Evolutionary conservation across 2,888 invertebrate genomes (phyloP), one percentile per base, ranked within the genome.

Genomic region (Germaria angustata): DNA sequence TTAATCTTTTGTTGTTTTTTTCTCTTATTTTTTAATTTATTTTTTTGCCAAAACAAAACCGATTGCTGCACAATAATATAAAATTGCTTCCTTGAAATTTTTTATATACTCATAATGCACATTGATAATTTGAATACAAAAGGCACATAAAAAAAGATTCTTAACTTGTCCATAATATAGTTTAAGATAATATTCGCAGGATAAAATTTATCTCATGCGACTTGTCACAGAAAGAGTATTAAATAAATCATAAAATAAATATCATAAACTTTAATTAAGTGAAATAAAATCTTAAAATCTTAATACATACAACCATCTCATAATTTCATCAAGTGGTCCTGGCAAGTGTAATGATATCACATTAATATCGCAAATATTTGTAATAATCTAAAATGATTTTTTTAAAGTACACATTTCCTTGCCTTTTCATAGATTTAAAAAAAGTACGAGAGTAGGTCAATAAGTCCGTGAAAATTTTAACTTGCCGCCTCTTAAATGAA

Each of bases 1-100:
- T 13, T 13, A 49, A 65, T 49, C n/a, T 15, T 13, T 24, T 28
- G 3, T 28, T 41, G 13, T n/a, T 63, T 39, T 53, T n/a, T 22
- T 28, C n/a, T n/a, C n/a, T n/a, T n/a, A n/a, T n/a, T n/a, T n/a
- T n/a, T n/a, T n/a, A n/a, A n/a, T n/a, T 28, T 41, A 13, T n/a
- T 63, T 39, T 53, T n/a, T 22, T 28, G 13, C 22, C n/a, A 32
- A 15, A n/a, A 4, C 22, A 11, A 15, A 55, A 8, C 22, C 9
- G 20, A 22, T 57, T 20, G n/a, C 57, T 28, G 24, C 20, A 13
- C 36, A n/a, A n/a, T n/a, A 39, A 57, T 39, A 3, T 28, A 15
- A 20, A 59, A 22, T 41, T 17, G 51, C 51, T 77, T 77, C 77
- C 77, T 77, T 39, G 15, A 76, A 46, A 13, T 15, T 39, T 46